Percentiles rank a stretch among this genome's conserved stretches.
Evolutionary conservation across 2,888 invertebrate genomes (phyloP).

Genomic region (Ectemnius cavifrons): DNA sequence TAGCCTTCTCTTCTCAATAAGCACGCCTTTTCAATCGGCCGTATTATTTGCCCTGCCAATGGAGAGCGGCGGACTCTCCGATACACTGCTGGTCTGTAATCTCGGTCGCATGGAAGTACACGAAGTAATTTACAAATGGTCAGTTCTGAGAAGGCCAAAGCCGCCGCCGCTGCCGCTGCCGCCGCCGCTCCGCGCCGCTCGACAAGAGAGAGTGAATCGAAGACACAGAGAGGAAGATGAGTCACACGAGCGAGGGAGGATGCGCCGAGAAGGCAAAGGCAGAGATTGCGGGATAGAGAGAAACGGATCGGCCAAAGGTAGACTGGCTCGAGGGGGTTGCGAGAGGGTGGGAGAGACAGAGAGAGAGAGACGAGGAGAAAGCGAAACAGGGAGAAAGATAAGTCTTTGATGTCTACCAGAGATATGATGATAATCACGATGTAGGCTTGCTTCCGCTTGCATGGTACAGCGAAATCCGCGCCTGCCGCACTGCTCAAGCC

Average conservation of each 20-base stretch:
- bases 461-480: slow-evolving; percentile 60
- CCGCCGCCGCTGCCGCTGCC: slow-evolving; percentile 32
- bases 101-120: slow-evolving; percentile 37
- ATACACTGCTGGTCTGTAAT: slow-evolving; percentile 8
- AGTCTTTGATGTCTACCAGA: slow-evolving; percentile 73
- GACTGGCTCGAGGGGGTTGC: slow-evolving; percentile 6
- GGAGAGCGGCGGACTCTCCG: background rate
- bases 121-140: slow-evolving; percentile 70
- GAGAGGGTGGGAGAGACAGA: slow-evolving; percentile 8
- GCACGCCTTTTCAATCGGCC: slow-evolving; percentile 3
- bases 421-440: slow-evolving; percentile 72
- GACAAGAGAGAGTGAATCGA: slow-evolving; percentile 39
- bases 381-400: slow-evolving; percentile 60
- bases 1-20: background rate
- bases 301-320: slow-evolving; percentile 6
- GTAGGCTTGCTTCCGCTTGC: slow-evolving; percentile 62
- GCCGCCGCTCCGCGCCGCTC: slow-evolving; percentile 18
- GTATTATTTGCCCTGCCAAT: background rate
- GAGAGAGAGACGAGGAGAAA: slow-evolving; percentile 38
- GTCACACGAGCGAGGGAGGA: slow-evolving; percentile 28
- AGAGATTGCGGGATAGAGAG: slow-evolving; percentile 26
- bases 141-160: slow-evolving; percentile 66
- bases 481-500: slow-evolving; percentile 29
- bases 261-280: slow-evolving; percentile 29
- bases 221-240: slow-evolving; percentile 33